Evolutionary conservation across 1,140 invertebrate species (phyloP).

Genomic region (Euura lappo): DNA sequence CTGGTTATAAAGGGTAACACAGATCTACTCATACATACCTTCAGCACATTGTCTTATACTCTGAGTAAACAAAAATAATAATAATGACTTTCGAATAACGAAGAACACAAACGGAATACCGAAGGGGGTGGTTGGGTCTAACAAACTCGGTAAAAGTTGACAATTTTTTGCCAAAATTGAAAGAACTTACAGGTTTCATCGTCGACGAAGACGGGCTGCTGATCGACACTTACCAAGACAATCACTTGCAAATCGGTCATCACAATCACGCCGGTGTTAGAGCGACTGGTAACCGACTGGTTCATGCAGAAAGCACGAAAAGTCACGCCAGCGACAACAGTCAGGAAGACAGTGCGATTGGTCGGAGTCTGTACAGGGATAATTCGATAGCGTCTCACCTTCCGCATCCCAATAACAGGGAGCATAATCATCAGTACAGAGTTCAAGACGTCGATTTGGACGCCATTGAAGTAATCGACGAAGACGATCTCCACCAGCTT

Average conservation of each 20-base stretch:
- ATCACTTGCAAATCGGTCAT: slow-evolving; percentile 25
- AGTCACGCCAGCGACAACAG: slow-evolving; percentile 33
- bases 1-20: no score
- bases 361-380: slow-evolving; percentile 27
- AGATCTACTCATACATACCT: no score
- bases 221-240: slow-evolving; percentile 27
- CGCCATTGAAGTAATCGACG: slow-evolving; percentile 40
- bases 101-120: not conserved
- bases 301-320: slow-evolving; percentile 31
- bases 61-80: not conserved
- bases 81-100: not conserved
- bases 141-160: not conserved
- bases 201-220: slow-evolving; percentile 37
- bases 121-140: not conserved
- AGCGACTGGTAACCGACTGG: slow-evolving; percentile 16
- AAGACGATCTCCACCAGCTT: slow-evolving; percentile 37
- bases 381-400: slow-evolving; percentile 20
- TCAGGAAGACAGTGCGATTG: slow-evolving; percentile 30
- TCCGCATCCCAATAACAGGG: not conserved
- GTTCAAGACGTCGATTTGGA: slow-evolving; percentile 36
- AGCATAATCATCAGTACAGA: slow-evolving; percentile 27
- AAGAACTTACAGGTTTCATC: slow-evolving; percentile 40
- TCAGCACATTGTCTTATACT: no score
- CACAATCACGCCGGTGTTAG: not conserved
- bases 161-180: not conserved